Evolutionary conservation across 2,797 vertebrate genomes (phyloP).

Genomic region (Rhynchonycteris naso): DNA sequence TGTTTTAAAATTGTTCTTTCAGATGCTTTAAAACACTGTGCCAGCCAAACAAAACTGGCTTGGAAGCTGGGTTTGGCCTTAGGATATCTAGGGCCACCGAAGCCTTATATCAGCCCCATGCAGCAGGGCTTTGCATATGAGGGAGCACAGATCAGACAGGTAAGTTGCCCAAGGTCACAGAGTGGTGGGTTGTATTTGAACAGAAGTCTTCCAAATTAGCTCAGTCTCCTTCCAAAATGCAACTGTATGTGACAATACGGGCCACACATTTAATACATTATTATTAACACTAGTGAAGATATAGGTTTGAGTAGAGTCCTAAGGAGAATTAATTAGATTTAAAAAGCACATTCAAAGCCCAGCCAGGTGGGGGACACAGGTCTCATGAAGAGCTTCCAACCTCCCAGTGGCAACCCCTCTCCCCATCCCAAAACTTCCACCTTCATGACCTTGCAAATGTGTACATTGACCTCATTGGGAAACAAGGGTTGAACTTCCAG

Average conservation of each 20-base stretch:
- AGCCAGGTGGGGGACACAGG: not conserved
- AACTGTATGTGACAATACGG: no score
- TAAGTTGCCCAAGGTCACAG: not conserved
- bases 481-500: not conserved
- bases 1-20: not conserved
- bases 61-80: not conserved
- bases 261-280: not conserved
- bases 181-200: not conserved
- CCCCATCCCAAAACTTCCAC: not conserved
- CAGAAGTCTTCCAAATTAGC: not conserved
- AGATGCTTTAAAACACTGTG: not conserved
- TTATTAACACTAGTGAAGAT: not conserved
- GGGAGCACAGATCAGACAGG: not conserved
- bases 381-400: not conserved
- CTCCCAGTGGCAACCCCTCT: not conserved
- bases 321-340: not conserved
- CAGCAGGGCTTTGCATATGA: not conserved
- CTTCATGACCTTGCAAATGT: not conserved
- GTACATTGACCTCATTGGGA: not conserved
- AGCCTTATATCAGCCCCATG: not conserved
- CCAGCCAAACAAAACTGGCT: not conserved
- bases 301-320: not conserved
- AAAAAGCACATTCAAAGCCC: not conserved
- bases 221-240: not conserved
- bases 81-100: not conserved